Percentiles rank a stretch among this genome's conserved stretches.
These are phyloP conservation scores for Lanius collurio DNA, from an alignment of 2,113 vertebrate species.

Conservation along the genomic window DNA sequence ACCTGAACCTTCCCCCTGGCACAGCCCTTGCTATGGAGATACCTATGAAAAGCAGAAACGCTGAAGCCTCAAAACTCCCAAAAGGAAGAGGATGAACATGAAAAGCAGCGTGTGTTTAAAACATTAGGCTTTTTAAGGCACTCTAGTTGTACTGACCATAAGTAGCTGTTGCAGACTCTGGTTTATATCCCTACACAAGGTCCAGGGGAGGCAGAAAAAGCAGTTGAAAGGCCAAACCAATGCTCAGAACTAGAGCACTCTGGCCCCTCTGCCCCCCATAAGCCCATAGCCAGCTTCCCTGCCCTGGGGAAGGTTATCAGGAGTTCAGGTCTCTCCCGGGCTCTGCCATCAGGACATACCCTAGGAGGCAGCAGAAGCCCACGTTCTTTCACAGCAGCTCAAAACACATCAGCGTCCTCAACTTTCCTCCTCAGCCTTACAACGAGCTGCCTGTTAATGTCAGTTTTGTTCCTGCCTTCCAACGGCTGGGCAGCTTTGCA, in stretches of 20 bases:
- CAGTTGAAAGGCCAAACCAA: not conserved
- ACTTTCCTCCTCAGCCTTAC: not conserved
- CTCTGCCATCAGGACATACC: constrained; percentile 1
- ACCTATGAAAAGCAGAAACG: not conserved
- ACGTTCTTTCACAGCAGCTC: not conserved
- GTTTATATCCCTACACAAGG: not conserved
- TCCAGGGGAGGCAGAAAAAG: not conserved
- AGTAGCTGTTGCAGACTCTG: not conserved
- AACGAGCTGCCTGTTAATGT: not conserved
- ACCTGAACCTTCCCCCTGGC: not conserved
- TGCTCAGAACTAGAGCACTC: not conserved
- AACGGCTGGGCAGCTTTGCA: not conserved
- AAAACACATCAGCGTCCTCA: not conserved
- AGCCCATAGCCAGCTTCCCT: not conserved
- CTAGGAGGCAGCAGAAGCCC: constrained; percentile 58
- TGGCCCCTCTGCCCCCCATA: not conserved
- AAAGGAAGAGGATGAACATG: not conserved
- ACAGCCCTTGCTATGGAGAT: not conserved
- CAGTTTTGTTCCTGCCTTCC: not conserved
- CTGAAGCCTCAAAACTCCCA: not conserved
- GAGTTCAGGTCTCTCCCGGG: not conserved
- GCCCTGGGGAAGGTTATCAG: not conserved
- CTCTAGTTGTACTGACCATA: not conserved
- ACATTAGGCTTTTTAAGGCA: not conserved
- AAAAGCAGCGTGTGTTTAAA: not conserved